Evolutionary conservation across 2,797 vertebrate genomes (phyloP), one percentile per base, ranked within the genome.

Genomic region (Hozukius guyotensis): DNA sequence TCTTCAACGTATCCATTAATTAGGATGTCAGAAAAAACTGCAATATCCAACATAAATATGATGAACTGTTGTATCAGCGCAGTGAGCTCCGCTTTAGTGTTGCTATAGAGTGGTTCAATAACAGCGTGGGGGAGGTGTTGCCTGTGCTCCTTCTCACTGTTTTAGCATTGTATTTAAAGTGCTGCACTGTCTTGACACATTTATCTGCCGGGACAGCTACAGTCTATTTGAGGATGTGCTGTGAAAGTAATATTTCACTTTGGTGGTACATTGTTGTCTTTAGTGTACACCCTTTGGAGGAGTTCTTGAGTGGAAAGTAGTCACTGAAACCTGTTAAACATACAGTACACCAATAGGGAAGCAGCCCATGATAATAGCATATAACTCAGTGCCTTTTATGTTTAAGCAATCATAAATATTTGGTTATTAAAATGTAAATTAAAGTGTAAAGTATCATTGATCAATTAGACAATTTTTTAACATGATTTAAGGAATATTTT

Each of bases 151-250:
- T 9, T 36, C 49, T 72, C 65, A 42, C 59, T 49, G 46, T 5
- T 64, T 27, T 4, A 79, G 20, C 12, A 18, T 72, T 55, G 53
- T 46, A 20, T 74, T 71, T 42, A 71, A 77, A 64, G 56, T 20
- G 18, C 70, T 67, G 34, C 56, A 62, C 27, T 42, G 56, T 61
- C 67, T 18, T 6, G 2, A 71, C 42, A 69, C 57, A 53, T 72
- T 59, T 60, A 72, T 72, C 71, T 72, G 60, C 46, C 1, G 2
- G 24, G 24, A 67, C 70, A 64, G 75, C 56, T 57, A 18, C 61
- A 16, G 69, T 49, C 34, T 65, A 32, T 79, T 52, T 42, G 66
- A 78, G 77, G 71, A 42, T 18, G 8, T n/a, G 68, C 66, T 64
- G 49, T 55, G 42, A 63, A 72, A 59, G 66, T 34, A 25, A 64